Percentiles rank a stretch among this genome's conserved stretches.
These are phyloP conservation scores for Bombyx mori DNA, from an alignment of 1,140 invertebrate genomes.

Conservation along the genomic window DNA sequence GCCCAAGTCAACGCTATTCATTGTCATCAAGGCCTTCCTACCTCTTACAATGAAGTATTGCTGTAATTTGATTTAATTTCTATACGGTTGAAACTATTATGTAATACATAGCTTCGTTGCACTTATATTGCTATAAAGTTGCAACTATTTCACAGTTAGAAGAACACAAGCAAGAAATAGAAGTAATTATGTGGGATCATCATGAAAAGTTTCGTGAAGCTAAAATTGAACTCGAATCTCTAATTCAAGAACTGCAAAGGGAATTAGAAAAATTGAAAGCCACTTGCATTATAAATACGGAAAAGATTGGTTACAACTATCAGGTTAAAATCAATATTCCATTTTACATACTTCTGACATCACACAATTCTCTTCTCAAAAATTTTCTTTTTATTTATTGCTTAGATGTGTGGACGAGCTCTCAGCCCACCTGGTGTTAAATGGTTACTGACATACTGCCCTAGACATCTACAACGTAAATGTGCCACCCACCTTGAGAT, in stretches of 20 bases:
- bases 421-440: too few species aligned
- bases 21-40: too few species aligned
- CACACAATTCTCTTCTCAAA: neutral
- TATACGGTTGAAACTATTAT: too few species aligned
- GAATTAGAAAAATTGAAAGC: slow-evolving; percentile 85
- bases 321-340: slow-evolving; percentile 37
- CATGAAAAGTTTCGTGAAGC: slow-evolving; percentile 78
- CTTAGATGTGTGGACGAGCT: neutral
- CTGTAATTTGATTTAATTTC: too few species aligned
- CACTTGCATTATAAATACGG: slow-evolving; percentile 80
- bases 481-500: too few species aligned
- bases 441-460: too few species aligned
- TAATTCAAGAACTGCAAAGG: slow-evolving; percentile 81
- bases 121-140: too few species aligned
- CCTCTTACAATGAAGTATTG: too few species aligned
- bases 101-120: too few species aligned
- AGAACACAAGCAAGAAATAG: slow-evolving; percentile 76
- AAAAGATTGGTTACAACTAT: slow-evolving; percentile 92
- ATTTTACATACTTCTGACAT: neutral
- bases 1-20: too few species aligned
- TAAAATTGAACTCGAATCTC: slow-evolving; percentile 79
- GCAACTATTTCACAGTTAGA: slow-evolving; percentile 41
- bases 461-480: too few species aligned
- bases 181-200: slow-evolving; percentile 75
- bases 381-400: neutral